These are phyloP conservation scores for Rhagophthalmus giganteus DNA, from an alignment of 2,888 invertebrate genomes.

Conservation along the genomic window DNA sequence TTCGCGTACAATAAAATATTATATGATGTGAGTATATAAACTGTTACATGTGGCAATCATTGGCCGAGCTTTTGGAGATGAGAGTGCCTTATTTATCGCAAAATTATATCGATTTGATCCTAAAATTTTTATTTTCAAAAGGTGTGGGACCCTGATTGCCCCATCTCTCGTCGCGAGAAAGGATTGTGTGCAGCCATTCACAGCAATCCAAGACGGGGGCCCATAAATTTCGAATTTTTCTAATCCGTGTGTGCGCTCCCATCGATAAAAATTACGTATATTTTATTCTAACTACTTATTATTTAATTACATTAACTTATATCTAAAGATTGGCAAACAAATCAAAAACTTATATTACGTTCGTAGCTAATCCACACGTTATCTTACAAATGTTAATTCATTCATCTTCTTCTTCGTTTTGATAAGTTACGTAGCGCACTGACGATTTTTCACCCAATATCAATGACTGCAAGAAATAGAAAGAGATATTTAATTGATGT, in stretches of 20 bases:
- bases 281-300: constrained; percentile 4
- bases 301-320: constrained; percentile 25
- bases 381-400: constrained; percentile 39
- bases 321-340: constrained; percentile 24
- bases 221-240: constrained; percentile 22
- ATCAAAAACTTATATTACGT: constrained; percentile 27
- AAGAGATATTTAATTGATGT: neutral
- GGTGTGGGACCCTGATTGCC: constrained; percentile 54
- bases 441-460: constrained; percentile 91
- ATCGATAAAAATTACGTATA: constrained; percentile 18
- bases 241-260: constrained; percentile 15
- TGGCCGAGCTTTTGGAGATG: constrained; percentile 42
- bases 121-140: too few relatives aligned
- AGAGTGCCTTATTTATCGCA: constrained; percentile 16
- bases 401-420: constrained; percentile 88
- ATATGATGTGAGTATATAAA: constrained; percentile 36
- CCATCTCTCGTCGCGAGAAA: constrained; percentile 49
- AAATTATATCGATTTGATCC: too few relatives aligned
- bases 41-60: constrained; percentile 48
- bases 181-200: constrained; percentile 69
- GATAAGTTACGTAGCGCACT: constrained; percentile 93
- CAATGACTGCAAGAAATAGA: constrained; percentile 65
- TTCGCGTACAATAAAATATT: constrained; percentile 31
- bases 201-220: constrained; percentile 56
- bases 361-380: constrained; percentile 16